A percentile compares a stretch with the other conserved stretches of the same genome.
These are phyloP conservation scores for Neotoma lepida DNA, from an alignment of 2,113 vertebrate genomes.

Conservation along the genomic window DNA sequence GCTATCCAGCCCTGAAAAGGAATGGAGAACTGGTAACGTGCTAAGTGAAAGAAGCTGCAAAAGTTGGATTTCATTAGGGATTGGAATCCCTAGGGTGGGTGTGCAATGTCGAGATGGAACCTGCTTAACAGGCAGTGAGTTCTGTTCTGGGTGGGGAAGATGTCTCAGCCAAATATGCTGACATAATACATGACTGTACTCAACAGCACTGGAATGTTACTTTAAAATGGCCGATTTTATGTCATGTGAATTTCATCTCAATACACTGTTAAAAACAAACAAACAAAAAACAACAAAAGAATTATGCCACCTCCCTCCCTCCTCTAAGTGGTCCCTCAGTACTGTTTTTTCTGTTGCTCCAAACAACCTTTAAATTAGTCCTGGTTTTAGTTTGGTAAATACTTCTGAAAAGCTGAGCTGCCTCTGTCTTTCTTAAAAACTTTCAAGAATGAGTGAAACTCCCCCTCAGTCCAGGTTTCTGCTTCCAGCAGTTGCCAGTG, in stretches of 20 bases:
- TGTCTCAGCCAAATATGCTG: neutral
- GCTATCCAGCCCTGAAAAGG: neutral
- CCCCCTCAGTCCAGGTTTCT: accelerated
- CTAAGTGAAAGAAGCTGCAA: neutral
- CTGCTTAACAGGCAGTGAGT: neutral
- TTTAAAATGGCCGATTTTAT: neutral
- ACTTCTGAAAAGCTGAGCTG: neutral
- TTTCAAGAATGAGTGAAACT: neutral
- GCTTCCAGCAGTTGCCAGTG: neutral
- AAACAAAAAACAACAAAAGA: neutral
- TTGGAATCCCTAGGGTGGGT: neutral
- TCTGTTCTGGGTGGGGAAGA: neutral
- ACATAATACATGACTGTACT: neutral
- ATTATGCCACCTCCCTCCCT: neutral
- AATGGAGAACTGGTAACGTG: accelerated
- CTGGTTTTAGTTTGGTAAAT: constrained; percentile 5
- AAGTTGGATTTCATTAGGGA: neutral
- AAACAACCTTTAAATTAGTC: neutral
- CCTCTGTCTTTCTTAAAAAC: neutral
- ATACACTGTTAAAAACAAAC: neutral
- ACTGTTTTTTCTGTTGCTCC: neutral
- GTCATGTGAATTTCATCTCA: neutral
- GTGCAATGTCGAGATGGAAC: no score
- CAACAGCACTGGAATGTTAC: neutral
- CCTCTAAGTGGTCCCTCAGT: neutral